A percentile compares a stretch with the other conserved stretches of the same genome.
Conservation (phyloP, 2,888 invertebrate species). For the Brachylomia viminalis region DNA sequence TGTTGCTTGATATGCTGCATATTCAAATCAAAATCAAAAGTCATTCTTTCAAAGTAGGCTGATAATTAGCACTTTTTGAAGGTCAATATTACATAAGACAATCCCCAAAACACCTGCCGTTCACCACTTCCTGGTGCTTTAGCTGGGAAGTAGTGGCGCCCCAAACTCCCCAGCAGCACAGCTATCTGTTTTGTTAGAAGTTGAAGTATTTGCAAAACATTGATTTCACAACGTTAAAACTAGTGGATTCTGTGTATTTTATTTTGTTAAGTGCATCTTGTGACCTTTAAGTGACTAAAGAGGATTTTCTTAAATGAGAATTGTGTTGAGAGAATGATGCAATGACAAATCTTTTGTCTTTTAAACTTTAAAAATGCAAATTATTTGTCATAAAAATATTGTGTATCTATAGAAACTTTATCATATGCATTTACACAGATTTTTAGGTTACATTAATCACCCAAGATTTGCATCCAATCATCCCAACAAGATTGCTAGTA, state of each 20-base stretch:
- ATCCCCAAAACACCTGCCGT: not conserved
- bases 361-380: constrained; percentile 44
- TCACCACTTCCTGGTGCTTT: not conserved
- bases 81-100: not conserved
- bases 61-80: not conserved
- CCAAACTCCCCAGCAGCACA: not conserved
- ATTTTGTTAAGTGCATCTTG: not conserved
- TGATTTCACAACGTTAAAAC: not conserved
- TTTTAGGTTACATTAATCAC: constrained; percentile 52
- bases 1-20: not conserved
- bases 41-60: not conserved
- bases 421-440: constrained; percentile 9
- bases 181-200: not conserved
- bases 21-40: not conserved
- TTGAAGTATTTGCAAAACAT: not conserved
- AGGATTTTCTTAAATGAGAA: constrained; percentile 16
- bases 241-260: too few species aligned
- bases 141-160: too few species aligned
- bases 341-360: constrained; percentile 32
- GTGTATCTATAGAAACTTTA: not conserved
- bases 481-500: constrained; percentile 47
- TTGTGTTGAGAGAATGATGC: constrained; percentile 16
- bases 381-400: constrained; percentile 26
- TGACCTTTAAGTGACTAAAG: not conserved
- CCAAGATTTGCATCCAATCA: too few species aligned